These are phyloP conservation scores for Dryoscopus gambensis DNA, from an alignment of 2,113 vertebrate species.

Conservation along the genomic window DNA sequence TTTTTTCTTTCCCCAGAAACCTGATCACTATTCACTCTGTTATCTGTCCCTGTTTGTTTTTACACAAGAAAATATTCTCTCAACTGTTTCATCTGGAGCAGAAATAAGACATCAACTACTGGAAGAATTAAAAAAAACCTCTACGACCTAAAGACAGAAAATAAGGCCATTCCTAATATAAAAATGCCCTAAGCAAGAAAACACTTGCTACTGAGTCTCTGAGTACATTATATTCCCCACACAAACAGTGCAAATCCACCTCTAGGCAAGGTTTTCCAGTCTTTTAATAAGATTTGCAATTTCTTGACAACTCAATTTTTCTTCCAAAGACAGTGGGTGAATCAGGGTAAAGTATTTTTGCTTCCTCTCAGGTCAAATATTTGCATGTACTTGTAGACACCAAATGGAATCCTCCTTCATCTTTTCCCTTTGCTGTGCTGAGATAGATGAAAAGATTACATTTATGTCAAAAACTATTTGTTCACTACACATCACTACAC, in stretches of 20 bases:
- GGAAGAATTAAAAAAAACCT: not conserved
- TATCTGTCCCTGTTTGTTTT: not conserved
- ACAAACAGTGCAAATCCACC: not conserved
- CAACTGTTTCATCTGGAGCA: not conserved
- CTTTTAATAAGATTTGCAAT: conserved; percentile 9
- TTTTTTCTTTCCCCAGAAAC: not conserved
- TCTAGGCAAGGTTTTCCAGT: conserved; percentile 16
- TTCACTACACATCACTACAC: not conserved
- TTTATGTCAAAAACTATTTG: not conserved
- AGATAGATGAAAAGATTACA: not conserved
- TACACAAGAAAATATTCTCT: not conserved
- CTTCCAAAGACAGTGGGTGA: not conserved
- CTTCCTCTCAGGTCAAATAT: not conserved
- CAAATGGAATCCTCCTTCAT: not conserved
- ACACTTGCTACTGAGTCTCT: not conserved
- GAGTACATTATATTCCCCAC: not conserved
- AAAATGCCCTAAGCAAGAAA: conserved; percentile 2
- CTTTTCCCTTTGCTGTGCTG: not conserved
- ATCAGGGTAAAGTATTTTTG: not conserved
- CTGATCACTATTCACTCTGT: not conserved
- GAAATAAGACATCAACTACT: not conserved
- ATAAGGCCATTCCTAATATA: not conserved
- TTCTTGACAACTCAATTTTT: not conserved
- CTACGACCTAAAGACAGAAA: not conserved
- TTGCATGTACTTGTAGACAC: not conserved